Percentiles rank a stretch among this genome's conserved stretches.
These are phyloP conservation scores for Andrena flavipes DNA, from an alignment of 2,888 invertebrate genomes.

Conservation along the genomic window DNA sequence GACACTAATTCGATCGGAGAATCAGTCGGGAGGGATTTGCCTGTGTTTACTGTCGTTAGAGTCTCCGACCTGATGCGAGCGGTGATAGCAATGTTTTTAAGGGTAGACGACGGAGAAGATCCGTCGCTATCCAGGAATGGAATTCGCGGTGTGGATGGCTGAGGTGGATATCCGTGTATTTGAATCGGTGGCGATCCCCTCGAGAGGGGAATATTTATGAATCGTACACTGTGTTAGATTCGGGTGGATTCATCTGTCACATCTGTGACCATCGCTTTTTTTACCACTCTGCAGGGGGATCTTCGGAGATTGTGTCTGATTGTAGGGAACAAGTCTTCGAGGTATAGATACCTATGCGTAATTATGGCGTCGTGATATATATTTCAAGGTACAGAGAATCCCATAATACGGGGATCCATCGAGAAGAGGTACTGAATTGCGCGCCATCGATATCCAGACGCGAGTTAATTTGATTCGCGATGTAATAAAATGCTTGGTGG, in stretches of 20 bases:
- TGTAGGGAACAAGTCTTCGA: neutral
- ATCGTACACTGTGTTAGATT: too few relatives aligned
- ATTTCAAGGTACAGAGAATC: slow-evolving; percentile 1
- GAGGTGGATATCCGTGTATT: too few relatives aligned
- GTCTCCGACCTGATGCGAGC: too few relatives aligned
- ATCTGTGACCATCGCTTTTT: too few relatives aligned
- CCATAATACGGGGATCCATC: slow-evolving; percentile 25
- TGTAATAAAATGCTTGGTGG: slow-evolving; percentile 58
- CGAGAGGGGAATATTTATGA: too few relatives aligned
- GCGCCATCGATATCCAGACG: slow-evolving; percentile 44
- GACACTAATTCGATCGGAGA: slow-evolving; percentile 7
- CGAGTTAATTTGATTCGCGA: slow-evolving; percentile 58
- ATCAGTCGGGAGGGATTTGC: neutral
- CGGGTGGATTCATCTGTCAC: too few relatives aligned
- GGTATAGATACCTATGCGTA: neutral
- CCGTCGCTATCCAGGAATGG: too few relatives aligned
- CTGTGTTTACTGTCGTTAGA: too few relatives aligned
- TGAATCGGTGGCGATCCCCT: too few relatives aligned
- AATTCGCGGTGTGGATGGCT: too few relatives aligned
- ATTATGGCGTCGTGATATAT: neutral
- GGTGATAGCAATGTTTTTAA: too few relatives aligned
- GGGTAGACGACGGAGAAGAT: too few relatives aligned
- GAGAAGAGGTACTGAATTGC: slow-evolving; percentile 42
- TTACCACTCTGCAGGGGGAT: neutral
- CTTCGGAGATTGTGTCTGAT: neutral